Percentiles rank a stretch among this genome's conserved stretches.
phyloP scores from a whole-genome alignment of 2,797 vertebrate species.

The Falco naumanni region DNA sequence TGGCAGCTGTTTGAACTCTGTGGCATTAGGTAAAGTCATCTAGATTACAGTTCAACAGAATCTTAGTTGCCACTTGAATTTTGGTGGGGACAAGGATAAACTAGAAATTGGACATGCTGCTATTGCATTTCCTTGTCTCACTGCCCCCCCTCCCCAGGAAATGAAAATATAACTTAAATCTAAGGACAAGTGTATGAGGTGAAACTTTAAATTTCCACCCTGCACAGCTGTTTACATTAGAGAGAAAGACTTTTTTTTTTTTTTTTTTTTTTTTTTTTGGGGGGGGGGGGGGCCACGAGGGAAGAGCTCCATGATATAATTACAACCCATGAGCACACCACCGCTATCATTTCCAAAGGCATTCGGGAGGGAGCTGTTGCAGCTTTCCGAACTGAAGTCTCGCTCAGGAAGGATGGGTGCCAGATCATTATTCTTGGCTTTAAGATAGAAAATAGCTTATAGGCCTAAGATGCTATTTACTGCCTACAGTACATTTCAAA shows the following conservation, averaged over 20 bases:
- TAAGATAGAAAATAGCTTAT: constrained; percentile 52
- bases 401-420: constrained; percentile 33
- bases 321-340: not conserved
- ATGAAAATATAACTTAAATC: not conserved
- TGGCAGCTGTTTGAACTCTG: not conserved
- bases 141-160: not conserved
- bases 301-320: not conserved
- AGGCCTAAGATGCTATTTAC: constrained; percentile 46
- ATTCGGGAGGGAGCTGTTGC: not conserved
- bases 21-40: not conserved
- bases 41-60: not conserved
- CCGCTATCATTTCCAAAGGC: not conserved
- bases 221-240: constrained; percentile 9
- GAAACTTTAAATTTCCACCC: not conserved
- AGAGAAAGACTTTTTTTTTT: not conserved
- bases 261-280: too few species aligned
- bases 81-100: not conserved
- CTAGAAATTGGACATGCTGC: not conserved
- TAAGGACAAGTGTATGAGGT: not conserved
- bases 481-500: constrained; percentile 49
- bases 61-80: not conserved
- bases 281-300: not conserved
- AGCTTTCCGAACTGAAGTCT: constrained; percentile 27
- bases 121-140: not conserved
- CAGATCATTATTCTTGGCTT: constrained; percentile 67